Conservation (phyloP, 2,888 invertebrate species). For the Lydus trimaculatus region DNA sequence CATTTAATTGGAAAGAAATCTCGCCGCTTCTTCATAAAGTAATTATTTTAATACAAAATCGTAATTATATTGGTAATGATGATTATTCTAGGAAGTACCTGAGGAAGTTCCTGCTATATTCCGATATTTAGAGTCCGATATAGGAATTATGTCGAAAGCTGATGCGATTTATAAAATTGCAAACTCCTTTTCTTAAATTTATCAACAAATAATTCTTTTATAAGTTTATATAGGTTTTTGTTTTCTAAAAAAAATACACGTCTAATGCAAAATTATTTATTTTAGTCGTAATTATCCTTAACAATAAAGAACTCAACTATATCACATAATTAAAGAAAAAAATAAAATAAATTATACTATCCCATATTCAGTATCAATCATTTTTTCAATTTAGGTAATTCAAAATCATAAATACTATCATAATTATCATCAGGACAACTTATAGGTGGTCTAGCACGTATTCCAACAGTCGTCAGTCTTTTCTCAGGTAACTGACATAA, state of each 20-base stretch:
- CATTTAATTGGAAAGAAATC: slow-evolving; percentile 57
- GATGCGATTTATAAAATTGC: slow-evolving; percentile 42
- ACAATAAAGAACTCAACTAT: neutral
- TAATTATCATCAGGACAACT: slow-evolving; percentile 56
- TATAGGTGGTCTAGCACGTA: slow-evolving; percentile 70
- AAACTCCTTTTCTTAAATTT: slow-evolving; percentile 23
- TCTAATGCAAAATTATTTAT: slow-evolving; percentile 6
- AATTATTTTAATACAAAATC: slow-evolving; percentile 9
- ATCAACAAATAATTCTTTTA: neutral
- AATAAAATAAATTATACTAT: neutral
- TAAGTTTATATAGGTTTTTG: too few relatives aligned
- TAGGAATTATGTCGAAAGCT: slow-evolving; percentile 52
- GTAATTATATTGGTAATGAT: slow-evolving; percentile 4
- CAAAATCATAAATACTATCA: slow-evolving; percentile 63
- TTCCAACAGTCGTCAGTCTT: slow-evolving; percentile 79
- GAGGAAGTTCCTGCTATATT: slow-evolving; percentile 55
- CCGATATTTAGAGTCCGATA: slow-evolving; percentile 54
- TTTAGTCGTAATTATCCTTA: neutral
- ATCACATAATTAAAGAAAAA: neutral
- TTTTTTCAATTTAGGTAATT: slow-evolving; percentile 56
- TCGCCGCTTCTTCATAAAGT: slow-evolving; percentile 51
- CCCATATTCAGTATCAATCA: neutral
- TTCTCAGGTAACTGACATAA: slow-evolving; percentile 74
- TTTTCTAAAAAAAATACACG: too few relatives aligned
- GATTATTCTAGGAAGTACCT: slow-evolving; percentile 37